phyloP scores from a whole-genome alignment of 2,113 vertebrate genomes.

The Chauna torquata region DNA sequence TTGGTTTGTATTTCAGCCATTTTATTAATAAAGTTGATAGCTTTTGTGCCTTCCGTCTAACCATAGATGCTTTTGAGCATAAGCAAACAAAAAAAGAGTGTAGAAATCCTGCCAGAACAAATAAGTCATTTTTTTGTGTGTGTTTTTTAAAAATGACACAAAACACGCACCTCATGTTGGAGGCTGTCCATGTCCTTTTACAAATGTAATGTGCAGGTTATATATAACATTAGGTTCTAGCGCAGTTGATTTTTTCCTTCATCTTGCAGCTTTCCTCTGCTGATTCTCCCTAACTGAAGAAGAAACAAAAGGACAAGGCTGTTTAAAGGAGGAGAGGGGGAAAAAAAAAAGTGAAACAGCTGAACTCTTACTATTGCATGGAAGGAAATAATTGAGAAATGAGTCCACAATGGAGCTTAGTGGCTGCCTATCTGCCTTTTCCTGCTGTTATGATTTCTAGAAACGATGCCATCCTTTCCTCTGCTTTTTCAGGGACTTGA shows the following conservation, averaged over 20 bases:
- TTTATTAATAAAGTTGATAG: not conserved
- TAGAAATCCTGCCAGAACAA: not conserved
- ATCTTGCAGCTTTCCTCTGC: not conserved
- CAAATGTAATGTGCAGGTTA: not conserved
- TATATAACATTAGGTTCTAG: not conserved
- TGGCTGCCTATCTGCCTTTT: not conserved
- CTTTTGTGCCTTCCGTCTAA: constrained; percentile 10
- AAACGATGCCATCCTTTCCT: not conserved
- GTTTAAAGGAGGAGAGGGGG: not conserved
- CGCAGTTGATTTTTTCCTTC: not conserved
- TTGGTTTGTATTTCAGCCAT: not conserved
- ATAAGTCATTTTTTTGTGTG: not conserved
- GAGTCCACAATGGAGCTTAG: not conserved
- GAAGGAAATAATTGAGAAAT: not conserved
- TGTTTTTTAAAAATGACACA: not conserved
- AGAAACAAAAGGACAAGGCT: accelerated
- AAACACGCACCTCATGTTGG: not conserved
- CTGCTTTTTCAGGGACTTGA: not conserved
- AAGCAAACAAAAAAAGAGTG: not conserved
- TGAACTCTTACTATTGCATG: not conserved
- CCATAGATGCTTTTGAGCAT: not conserved
- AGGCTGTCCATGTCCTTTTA: not conserved
- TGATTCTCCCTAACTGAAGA: not conserved
- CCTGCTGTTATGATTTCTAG: not conserved
- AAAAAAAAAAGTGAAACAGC: not conserved